Conservation (phyloP, 64 coral and sea anemone species). For the Dendrophyllia cribrosa region DNA sequence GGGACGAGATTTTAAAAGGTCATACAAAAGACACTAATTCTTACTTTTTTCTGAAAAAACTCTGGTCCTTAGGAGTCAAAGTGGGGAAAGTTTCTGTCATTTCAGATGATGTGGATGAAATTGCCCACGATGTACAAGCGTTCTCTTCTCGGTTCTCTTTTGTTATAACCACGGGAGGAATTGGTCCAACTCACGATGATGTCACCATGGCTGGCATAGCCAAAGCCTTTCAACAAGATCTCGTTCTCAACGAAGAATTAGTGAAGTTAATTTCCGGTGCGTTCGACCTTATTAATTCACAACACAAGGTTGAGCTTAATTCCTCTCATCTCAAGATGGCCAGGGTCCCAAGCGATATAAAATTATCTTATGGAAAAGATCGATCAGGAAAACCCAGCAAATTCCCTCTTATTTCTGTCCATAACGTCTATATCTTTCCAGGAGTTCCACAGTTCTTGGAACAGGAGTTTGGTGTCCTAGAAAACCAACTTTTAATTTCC, state of each 20-base stretch:
- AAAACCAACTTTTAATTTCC: conserved; percentile 48
- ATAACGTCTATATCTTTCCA: conserved; percentile 93
- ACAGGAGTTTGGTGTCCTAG: conserved; percentile 61
- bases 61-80: conserved; percentile 96
- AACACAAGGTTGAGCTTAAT: conserved; percentile 47
- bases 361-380: conserved; percentile 68
- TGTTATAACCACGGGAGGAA: conserved; percentile 93
- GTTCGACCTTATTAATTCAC: conserved; percentile 57
- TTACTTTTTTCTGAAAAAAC: conserved; percentile 76
- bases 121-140: conserved; percentile 70
- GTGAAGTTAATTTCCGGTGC: conserved; percentile 42
- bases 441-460: conserved; percentile 83
- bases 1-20: conserved; percentile 98
- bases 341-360: conserved; percentile 69
- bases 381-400: conserved; percentile 26
- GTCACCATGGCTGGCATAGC: conserved; percentile 88
- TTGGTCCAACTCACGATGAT: conserved; percentile 98
- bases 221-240: conserved; percentile 87
- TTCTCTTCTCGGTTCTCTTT: conserved; percentile 85
- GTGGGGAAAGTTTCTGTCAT: conserved; percentile 83
- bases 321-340: conserved; percentile 85
- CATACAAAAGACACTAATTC: conserved; percentile 96
- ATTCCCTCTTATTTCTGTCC: conserved; percentile 89
- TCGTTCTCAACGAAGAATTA: conserved; percentile 79
- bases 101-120: conserved; percentile 86